Percentiles rank a stretch among this genome's conserved stretches.
phyloP scores from a whole-genome alignment of 2,888 invertebrate genomes.

The Epirrhoe tristata region DNA sequence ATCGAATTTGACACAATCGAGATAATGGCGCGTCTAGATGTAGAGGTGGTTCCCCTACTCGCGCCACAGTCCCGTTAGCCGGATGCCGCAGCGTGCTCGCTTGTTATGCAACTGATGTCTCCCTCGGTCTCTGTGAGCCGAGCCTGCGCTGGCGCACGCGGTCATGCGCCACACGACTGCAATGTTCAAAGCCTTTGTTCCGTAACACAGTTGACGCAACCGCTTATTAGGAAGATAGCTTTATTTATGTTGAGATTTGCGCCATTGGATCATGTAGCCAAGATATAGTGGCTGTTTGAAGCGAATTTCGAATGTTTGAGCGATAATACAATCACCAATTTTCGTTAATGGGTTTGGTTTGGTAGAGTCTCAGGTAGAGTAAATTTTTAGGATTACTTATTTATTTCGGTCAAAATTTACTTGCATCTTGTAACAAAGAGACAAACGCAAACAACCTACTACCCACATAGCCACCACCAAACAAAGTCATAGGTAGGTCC shows the following conservation, averaged over 20 bases:
- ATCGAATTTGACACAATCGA: constrained; percentile 50
- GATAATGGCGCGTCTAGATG: constrained; percentile 57
- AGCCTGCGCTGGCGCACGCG: constrained; percentile 45
- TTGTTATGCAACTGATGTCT: constrained; percentile 80
- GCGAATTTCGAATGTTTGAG: not conserved
- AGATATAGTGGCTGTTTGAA: not conserved
- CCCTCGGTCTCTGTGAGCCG: constrained; percentile 54
- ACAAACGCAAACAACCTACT: constrained; percentile 1
- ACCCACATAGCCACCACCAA: not conserved
- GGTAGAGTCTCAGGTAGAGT: no score
- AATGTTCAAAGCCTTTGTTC: constrained; percentile 48
- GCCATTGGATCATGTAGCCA: constrained; percentile 16
- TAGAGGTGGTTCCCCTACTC: constrained; percentile 55
- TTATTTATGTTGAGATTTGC: constrained; percentile 36
- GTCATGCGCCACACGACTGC: constrained; percentile 44
- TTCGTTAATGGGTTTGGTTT: not conserved
- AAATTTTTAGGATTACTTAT: not conserved
- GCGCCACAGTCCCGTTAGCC: constrained; percentile 73
- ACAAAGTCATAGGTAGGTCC: not conserved
- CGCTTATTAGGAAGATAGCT: constrained; percentile 47
- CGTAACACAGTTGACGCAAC: constrained; percentile 49
- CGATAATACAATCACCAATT: not conserved
- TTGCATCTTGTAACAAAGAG: not conserved
- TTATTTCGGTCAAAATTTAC: not conserved
- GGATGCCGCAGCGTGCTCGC: constrained; percentile 70